Base-by-base conservation (phyloP, 2,113 vertebrate species). In the Butorides virescens region DNA sequence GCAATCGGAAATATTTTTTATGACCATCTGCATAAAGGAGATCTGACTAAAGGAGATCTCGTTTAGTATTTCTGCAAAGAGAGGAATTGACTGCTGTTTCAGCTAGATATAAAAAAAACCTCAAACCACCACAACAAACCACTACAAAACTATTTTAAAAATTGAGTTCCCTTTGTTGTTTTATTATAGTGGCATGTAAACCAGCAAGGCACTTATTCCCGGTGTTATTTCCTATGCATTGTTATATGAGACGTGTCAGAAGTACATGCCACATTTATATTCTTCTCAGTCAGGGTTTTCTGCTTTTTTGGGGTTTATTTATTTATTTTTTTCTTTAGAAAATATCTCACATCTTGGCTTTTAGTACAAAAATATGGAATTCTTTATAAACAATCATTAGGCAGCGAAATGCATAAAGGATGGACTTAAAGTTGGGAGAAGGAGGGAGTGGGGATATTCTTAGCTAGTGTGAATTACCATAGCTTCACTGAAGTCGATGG, bases 401-500 rank as follows among this genome's bases (percentile, higher is more conserved):
- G 67, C 56, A 50, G 29, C 1, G 42, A 88, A 82, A 91, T 13
- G 19, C 44, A 25, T 37, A 11, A 76, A 74, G 93, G 36, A 81
- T 65, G 25, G 50, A 3, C 65, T 87, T 44, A 17, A 87, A 95
- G 84, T 92, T 96, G 91, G n/a, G 84, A 25, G 46, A 10, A 46
- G 86, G 61, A 93, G 56, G 47, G 79, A 68, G 39, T 15, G 25
- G 12, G 39, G 66, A 65, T 59, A 49, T 52, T 92, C 52, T 58
- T 67, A 1, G 30, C 80, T 9, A 19, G 91, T 82, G 73, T 92
- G 86, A 95, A 92, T 97, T 91, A 73, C 94, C 88, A 75, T 74
- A 89, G 93, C 94, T 87, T 63, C 61, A 42, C 73, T 87, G 79
- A 32, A 95, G 88, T 68, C 52, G 32, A 91, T 93, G 92, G 93